Evolutionary conservation across 2,888 invertebrate species (phyloP).

Genomic region (Enchytraeus crypticus): DNA sequence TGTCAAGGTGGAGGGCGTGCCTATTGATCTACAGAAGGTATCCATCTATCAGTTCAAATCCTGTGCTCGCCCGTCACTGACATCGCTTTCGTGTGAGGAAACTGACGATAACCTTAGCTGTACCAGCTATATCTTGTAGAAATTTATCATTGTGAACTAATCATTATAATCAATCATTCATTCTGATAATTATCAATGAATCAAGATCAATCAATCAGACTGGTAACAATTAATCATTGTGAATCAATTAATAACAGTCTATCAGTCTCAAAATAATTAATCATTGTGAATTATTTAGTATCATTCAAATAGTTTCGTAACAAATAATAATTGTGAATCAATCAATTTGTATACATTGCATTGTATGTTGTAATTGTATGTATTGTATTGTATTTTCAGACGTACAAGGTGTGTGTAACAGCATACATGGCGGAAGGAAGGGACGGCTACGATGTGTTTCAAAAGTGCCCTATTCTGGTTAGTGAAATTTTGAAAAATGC

Average conservation of each 20-base stretch:
- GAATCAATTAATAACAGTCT: no score
- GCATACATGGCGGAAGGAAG: conserved; percentile 70
- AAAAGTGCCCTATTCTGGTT: conserved; percentile 65
- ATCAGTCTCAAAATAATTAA: not conserved
- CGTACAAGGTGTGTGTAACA: conserved; percentile 71
- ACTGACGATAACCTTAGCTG: no score
- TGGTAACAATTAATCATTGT: no score
- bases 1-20: conserved; percentile 76
- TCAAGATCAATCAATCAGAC: no score
- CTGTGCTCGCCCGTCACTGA: no score
- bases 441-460: conserved; percentile 76
- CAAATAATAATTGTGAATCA: not conserved
- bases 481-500: no score
- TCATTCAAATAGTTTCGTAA: no score
- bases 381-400: conserved; percentile 48
- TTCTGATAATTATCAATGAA: no score
- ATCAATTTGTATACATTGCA: not conserved
- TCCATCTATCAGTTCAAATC: no score
- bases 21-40: conserved; percentile 58
- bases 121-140: not conserved
- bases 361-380: not conserved
- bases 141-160: no score
- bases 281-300: not conserved
- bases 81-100: no score
- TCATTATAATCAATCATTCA: no score